phyloP scores from a whole-genome alignment of 1,140 invertebrate species.

The Drosophila sulfurigaster region DNA sequence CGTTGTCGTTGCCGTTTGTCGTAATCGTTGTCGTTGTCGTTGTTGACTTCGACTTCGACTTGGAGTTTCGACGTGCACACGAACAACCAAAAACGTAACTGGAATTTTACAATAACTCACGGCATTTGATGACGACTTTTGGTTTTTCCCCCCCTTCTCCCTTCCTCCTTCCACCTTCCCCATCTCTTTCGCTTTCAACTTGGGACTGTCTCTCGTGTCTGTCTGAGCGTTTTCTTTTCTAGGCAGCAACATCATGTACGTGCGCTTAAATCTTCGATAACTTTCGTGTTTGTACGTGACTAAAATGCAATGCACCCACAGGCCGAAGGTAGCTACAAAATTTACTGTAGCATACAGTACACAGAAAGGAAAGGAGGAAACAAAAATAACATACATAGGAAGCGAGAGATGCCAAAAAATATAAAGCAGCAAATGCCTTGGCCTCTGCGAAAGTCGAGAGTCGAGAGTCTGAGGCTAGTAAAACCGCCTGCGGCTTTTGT shows the following conservation, averaged over 20 bases:
- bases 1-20: neutral
- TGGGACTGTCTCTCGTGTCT: conserved; percentile 15
- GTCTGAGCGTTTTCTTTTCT: conserved; percentile 37
- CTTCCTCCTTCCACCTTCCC: neutral
- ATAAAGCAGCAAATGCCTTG: conserved; percentile 1
- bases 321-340: conserved; percentile 17
- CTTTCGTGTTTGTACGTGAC: conserved; percentile 74
- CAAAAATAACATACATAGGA: conserved; percentile 40
- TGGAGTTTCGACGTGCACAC: conserved; percentile 15
- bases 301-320: conserved; percentile 71
- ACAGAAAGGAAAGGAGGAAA: too few relatives aligned
- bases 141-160: conserved; percentile 22
- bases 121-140: conserved; percentile 73
- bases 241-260: conserved; percentile 71
- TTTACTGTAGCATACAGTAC: conserved; percentile 17
- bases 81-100: conserved; percentile 44
- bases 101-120: conserved; percentile 76
- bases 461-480: conserved; percentile 4
- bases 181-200: neutral
- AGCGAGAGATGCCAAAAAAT: conserved; percentile 17
- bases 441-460: neutral
- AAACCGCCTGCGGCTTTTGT: conserved; percentile 33
- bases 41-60: neutral
- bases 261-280: conserved; percentile 82
- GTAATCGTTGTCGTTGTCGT: neutral